Evolutionary conservation across 2,888 invertebrate species (phyloP).

Genomic region (Zaprionus bogoriensis): DNA sequence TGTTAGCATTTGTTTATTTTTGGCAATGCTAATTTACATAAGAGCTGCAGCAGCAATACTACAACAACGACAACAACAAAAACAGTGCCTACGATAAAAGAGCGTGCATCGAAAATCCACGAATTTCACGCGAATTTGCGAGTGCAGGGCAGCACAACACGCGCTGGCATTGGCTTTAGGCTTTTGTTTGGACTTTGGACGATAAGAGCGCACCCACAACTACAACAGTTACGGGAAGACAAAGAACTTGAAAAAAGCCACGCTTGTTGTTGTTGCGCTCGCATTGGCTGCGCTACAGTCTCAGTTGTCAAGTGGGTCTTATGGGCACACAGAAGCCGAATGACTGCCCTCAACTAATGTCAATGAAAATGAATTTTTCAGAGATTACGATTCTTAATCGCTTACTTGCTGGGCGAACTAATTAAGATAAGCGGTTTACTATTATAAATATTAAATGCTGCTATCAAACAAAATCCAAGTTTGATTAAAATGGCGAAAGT

Average conservation of each 20-base stretch:
- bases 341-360: neutral
- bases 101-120: conserved; percentile 1
- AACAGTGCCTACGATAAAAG: too few species aligned
- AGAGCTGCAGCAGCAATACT: conserved; percentile 20
- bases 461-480: too few species aligned
- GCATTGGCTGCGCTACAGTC: conserved; percentile 53
- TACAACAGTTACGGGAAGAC: conserved; percentile 45
- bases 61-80: conserved; percentile 13
- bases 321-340: conserved; percentile 29
- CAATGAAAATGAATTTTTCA: neutral
- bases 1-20: neutral
- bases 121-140: conserved; percentile 15
- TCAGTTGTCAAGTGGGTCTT: conserved; percentile 41
- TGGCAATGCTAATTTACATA: conserved; percentile 55
- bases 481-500: too few species aligned
- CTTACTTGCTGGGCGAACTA: too few species aligned
- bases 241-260: conserved; percentile 64
- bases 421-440: too few species aligned
- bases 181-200: conserved; percentile 71
- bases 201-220: conserved; percentile 61
- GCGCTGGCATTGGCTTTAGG: conserved; percentile 38
- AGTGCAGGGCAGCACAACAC: conserved; percentile 32
- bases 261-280: conserved; percentile 45
- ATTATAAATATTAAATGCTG: too few species aligned
- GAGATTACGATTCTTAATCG: neutral